A percentile compares a stretch with the other conserved stretches of the same genome.
phyloP scores from a whole-genome alignment of 2,888 invertebrate species.

The Xanthorhoe designata region DNA sequence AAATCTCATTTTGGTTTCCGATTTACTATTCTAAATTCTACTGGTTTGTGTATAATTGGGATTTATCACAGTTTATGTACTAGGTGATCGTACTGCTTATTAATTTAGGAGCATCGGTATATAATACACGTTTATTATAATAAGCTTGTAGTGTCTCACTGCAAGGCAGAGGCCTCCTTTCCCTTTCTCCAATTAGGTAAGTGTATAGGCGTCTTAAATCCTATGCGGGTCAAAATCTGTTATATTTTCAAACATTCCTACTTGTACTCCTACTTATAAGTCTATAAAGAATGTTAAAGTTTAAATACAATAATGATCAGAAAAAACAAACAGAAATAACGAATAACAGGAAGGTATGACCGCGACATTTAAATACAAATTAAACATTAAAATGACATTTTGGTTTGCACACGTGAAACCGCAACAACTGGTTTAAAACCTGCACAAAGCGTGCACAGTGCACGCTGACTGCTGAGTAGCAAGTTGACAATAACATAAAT shows the following conservation, averaged over 20 bases:
- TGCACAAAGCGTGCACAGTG: constrained; percentile 8
- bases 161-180: too few species aligned
- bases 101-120: background rate
- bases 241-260: too few species aligned
- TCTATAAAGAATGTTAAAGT: too few species aligned
- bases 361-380: constrained; percentile 7
- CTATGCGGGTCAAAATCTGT: background rate
- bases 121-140: background rate
- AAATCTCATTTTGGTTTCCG: constrained; percentile 43
- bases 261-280: too few species aligned
- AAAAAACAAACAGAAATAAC: background rate
- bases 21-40: constrained; percentile 30
- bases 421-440: constrained; percentile 17
- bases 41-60: constrained; percentile 11
- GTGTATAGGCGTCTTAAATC: background rate
- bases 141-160: background rate
- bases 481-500: constrained; percentile 11
- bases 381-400: constrained; percentile 15
- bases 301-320: too few species aligned
- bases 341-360: constrained; percentile 10
- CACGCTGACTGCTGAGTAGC: constrained; percentile 5
- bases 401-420: constrained; percentile 19
- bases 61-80: constrained; percentile 1
- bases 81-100: background rate
- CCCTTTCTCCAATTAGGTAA: background rate